Conservation (phyloP, 2,797 vertebrate species). For the Tokudaia tokunoshimensis region DNA sequence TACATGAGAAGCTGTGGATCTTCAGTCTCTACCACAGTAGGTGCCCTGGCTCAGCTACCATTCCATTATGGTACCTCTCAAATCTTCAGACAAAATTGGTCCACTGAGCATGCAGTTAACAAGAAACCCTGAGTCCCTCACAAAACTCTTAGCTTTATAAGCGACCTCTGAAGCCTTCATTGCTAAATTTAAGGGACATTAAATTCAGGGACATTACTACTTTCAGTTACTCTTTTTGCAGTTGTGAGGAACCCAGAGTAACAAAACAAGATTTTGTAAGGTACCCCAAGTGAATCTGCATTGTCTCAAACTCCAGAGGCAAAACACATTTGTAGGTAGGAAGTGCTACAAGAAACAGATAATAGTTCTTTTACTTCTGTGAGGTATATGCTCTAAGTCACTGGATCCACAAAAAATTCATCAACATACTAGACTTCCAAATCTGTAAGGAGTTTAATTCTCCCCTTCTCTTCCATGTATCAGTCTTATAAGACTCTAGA, state of each 20-base stretch:
- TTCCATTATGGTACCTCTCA: not conserved
- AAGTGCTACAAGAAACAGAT: not conserved
- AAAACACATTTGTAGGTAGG: not conserved
- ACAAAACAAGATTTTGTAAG: not conserved
- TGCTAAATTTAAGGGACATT: not conserved
- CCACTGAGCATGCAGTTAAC: not conserved
- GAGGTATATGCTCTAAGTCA: not conserved
- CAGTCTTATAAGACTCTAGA: not conserved
- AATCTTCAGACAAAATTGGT: not conserved
- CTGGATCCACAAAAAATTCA: not conserved
- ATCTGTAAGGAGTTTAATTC: not conserved
- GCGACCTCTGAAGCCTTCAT: not conserved
- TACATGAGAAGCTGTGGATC: not conserved
- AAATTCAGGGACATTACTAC: not conserved
- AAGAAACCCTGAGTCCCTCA: not conserved
- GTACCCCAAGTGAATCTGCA: not conserved
- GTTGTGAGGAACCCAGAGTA: not conserved
- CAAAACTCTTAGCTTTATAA: not conserved
- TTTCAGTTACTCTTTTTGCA: not conserved
- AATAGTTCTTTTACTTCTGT: not conserved
- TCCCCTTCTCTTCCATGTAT: not conserved
- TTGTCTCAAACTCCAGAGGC: not conserved
- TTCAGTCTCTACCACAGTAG: not conserved
- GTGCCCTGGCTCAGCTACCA: not conserved
- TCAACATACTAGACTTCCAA: not conserved